phyloP scores from a whole-genome alignment of 2,797 vertebrate species.

The Chromobotia macracanthus region DNA sequence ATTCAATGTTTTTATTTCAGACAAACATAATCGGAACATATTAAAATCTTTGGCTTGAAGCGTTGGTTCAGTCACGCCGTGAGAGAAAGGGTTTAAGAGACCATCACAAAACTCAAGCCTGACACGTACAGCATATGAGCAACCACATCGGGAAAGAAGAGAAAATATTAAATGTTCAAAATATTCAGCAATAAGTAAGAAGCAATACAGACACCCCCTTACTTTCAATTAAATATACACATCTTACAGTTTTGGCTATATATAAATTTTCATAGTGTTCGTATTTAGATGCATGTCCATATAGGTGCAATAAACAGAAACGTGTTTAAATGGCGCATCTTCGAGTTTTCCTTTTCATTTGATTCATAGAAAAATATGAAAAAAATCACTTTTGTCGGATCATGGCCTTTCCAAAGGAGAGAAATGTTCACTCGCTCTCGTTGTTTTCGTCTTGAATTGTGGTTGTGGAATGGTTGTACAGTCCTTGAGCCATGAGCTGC shows the following conservation, averaged over 20 bases:
- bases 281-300: constrained; percentile 85
- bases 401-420: constrained; percentile 25
- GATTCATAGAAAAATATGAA: constrained; percentile 48
- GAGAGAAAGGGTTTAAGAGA: constrained; percentile 53
- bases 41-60: constrained; percentile 99
- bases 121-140: constrained; percentile 70
- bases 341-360: constrained; percentile 54
- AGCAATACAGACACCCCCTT: constrained; percentile 80
- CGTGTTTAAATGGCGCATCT: constrained; percentile 88
- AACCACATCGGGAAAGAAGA: constrained; percentile 69
- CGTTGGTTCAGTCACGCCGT: constrained; percentile 80
- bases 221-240: constrained; percentile 98
- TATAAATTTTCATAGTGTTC: constrained; percentile 89
- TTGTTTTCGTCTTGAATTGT: constrained; percentile 93
- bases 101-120: constrained; percentile 71
- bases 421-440: constrained; percentile 84
- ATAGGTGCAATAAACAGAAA: constrained; percentile 87
- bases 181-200: constrained; percentile 84
- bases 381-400: constrained; percentile 26
- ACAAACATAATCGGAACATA: constrained; percentile 94
- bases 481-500: constrained; percentile 97
- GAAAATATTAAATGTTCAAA: constrained; percentile 60
- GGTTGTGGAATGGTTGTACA: constrained; percentile 97
- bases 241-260: constrained; percentile 96
- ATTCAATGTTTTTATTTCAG: constrained; percentile 86